phyloP scores from a whole-genome alignment of 2,888 invertebrate species.

The Lochmaea capreae region DNA sequence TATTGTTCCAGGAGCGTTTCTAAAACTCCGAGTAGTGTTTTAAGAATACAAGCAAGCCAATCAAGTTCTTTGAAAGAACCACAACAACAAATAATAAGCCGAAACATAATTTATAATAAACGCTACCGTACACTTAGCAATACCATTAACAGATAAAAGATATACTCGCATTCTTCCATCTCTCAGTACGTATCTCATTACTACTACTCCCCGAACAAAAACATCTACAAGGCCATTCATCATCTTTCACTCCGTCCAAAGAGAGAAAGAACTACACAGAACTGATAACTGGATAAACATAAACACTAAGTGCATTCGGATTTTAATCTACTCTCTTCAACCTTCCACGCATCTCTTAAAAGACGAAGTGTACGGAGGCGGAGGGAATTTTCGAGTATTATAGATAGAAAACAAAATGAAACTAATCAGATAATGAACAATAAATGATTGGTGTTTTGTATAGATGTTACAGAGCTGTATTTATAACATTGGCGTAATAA shows the following conservation, averaged over 20 bases:
- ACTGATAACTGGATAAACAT: slow-evolving; percentile 48
- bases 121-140: slow-evolving; percentile 29
- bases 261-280: slow-evolving; percentile 40
- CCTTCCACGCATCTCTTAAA: slow-evolving; percentile 37
- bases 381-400: slow-evolving; percentile 5
- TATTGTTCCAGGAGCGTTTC: no score
- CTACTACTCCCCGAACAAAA: slow-evolving; percentile 41
- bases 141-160: slow-evolving; percentile 43
- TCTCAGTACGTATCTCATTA: slow-evolving; percentile 46
- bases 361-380: not conserved
- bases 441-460: slow-evolving; percentile 45
- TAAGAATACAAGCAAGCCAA: not conserved
- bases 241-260: slow-evolving; percentile 40
- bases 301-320: slow-evolving; percentile 43
- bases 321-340: slow-evolving; percentile 35
- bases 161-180: slow-evolving; percentile 28
- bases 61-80: not conserved
- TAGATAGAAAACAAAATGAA: slow-evolving; percentile 47
- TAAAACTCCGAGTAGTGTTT: no score
- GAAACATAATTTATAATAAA: slow-evolving; percentile 33
- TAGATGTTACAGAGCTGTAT: slow-evolving; percentile 17
- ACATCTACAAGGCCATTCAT: slow-evolving; percentile 48
- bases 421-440: slow-evolving; percentile 52
- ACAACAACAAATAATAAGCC: not conserved
- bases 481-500: not conserved